Evolutionary conservation across 2,888 invertebrate genomes (phyloP).

Genomic region (Tricholauxania praeusta): DNA sequence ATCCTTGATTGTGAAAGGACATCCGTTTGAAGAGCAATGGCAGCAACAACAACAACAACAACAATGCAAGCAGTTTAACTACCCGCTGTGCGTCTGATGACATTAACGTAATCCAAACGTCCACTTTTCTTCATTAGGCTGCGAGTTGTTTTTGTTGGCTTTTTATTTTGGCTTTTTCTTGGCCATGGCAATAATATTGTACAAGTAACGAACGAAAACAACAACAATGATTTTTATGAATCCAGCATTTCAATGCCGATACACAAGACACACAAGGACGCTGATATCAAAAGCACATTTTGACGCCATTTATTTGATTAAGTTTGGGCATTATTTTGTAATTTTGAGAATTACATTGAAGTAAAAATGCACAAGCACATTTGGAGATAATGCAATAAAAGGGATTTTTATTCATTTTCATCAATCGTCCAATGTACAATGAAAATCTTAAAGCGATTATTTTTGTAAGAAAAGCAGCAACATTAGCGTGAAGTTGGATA

Average conservation of each 20-base stretch:
- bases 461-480: no score
- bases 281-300: neutral
- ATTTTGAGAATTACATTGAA: constrained; percentile 20
- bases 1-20: constrained; percentile 13
- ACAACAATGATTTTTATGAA: constrained; percentile 19
- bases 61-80: neutral
- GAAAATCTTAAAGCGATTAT: no score
- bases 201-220: no score
- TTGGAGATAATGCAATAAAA: neutral
- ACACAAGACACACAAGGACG: neutral
- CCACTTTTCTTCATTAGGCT: constrained; percentile 26
- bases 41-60: neutral
- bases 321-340: constrained; percentile 22
- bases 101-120: constrained; percentile 28
- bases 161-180: no score
- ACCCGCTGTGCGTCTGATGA: neutral
- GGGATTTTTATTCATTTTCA: no score
- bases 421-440: no score
- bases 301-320: constrained; percentile 26
- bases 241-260: neutral
- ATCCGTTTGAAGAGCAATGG: neutral
- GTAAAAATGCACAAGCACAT: neutral
- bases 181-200: neutral
- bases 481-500: no score
- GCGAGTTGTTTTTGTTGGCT: neutral